Base-by-base conservation (phyloP, 2,888 invertebrate genomes). In the Euzophera pinguis region DNA sequence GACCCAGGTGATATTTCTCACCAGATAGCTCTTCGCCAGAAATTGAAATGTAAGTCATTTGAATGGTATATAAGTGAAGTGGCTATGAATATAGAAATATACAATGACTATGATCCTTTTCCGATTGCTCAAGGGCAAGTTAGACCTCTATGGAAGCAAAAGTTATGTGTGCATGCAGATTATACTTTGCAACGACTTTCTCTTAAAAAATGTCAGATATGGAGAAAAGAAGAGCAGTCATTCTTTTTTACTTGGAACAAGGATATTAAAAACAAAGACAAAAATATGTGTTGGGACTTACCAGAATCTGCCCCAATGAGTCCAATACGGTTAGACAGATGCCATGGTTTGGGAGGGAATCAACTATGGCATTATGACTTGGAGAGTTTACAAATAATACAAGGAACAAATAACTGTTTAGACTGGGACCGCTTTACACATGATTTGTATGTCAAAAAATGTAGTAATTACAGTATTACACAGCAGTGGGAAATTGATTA, bases 21-120 rank as follows among this genome's bases (percentile, higher is more conserved):
- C 56, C 98, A 98, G 85, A 92, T 91, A 55, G 94, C 92, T 0
- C 82, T 98, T 12, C 85, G 98, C 8, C 76, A 93, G 42, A 91
- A 87, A 12, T 90, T 98, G 0, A 82, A 95, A 3, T 99, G 99
- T 85, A 98, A 97, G 77, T 88, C 97, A 0, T 99, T 99, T 84
- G 94, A 94, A 58, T 99, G 98, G 98, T 99, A 96, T 73, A 97
- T 99, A 91, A 94, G 96, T 14, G 74, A 89, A 86, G 91, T 99
- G 13, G 98, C 98, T 0, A 98, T 97, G 74, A 99, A 99, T 78
- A 90, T 98, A 10, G 10, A 10, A 4, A 4, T 10, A 9, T 1
- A 32, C 5, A 39, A 10, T 9, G 8, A 14, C 39, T 13, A 97
- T 0, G 97, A 98, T 60, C 98, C 98, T 0, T 92, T 93, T 0